A percentile compares a stretch with the other conserved stretches of the same genome.
These are phyloP conservation scores for Orcinus orca DNA, from an alignment of 2,113 vertebrate species.

Conservation along the genomic window DNA sequence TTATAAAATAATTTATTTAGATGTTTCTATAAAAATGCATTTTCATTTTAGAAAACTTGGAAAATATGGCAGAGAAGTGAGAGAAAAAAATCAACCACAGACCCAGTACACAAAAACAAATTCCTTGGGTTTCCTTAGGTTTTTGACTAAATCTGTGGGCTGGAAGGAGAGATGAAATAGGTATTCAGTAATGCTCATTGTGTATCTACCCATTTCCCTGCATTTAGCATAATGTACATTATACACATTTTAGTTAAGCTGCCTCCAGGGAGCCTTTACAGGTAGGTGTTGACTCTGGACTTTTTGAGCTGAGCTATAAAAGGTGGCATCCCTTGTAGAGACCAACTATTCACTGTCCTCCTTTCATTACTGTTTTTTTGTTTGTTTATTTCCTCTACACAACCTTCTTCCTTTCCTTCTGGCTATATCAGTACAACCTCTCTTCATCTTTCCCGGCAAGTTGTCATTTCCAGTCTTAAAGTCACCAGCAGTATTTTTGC, in stretches of 20 bases:
- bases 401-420: neutral
- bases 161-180: neutral
- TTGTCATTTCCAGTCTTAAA: neutral
- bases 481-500: neutral
- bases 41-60: neutral
- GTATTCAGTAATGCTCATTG: conserved; percentile 11
- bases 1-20: conserved; percentile 6
- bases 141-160: neutral
- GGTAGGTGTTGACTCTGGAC: neutral
- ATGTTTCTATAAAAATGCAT: neutral
- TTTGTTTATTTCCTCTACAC: neutral
- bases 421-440: neutral
- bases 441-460: neutral
- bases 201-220: neutral
- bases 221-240: neutral
- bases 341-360: neutral
- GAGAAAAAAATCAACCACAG: neutral
- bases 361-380: neutral
- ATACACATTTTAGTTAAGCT: neutral
- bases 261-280: neutral
- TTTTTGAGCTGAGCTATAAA: neutral
- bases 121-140: conserved; percentile 16
- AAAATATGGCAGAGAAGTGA: conserved; percentile 14
- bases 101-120: neutral
- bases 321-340: neutral